A percentile compares a stretch with the other conserved stretches of the same genome.
These are phyloP conservation scores for Sebastes jordani DNA, from an alignment of 2,797 vertebrate species.

Conservation along the genomic window DNA sequence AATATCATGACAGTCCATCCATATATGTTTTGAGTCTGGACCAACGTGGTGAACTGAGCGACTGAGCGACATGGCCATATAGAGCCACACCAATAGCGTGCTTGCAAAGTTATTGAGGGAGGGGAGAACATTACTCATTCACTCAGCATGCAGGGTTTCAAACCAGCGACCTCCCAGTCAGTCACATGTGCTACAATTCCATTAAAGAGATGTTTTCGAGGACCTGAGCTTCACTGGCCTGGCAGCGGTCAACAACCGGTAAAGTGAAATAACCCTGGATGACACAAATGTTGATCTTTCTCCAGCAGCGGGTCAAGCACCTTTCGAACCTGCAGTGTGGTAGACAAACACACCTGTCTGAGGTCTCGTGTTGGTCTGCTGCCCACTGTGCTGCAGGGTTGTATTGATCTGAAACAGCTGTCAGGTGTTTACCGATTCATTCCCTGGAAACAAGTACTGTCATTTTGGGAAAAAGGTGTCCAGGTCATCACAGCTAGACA, in stretches of 20 bases:
- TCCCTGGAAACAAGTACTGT: slow-evolving; percentile 29
- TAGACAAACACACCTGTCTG: slow-evolving; percentile 54
- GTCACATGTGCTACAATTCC: not conserved
- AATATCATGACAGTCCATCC: not conserved
- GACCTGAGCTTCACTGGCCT: not conserved
- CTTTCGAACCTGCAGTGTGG: not conserved
- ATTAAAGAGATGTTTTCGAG: not conserved
- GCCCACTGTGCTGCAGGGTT: slow-evolving; percentile 1
- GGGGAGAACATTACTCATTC: not conserved
- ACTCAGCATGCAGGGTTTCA: not conserved
- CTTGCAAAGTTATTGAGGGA: not conserved
- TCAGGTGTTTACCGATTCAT: slow-evolving; percentile 56
- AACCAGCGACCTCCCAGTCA: not conserved
- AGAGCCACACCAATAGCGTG: not conserved
- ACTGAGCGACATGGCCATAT: not conserved
- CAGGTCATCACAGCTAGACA: slow-evolving; percentile 4
- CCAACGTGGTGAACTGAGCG: not conserved
- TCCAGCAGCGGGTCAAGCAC: slow-evolving; percentile 19
- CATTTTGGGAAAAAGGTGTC: slow-evolving; percentile 20
- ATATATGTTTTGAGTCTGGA: not conserved
- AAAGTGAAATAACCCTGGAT: not conserved
- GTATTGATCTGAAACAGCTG: slow-evolving; percentile 71
- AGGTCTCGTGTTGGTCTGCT: not conserved
- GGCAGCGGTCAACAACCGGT: not conserved
- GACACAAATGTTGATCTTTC: slow-evolving; percentile 29